phyloP scores from a whole-genome alignment of 2,888 invertebrate species.

The Eristalis pertinax region DNA sequence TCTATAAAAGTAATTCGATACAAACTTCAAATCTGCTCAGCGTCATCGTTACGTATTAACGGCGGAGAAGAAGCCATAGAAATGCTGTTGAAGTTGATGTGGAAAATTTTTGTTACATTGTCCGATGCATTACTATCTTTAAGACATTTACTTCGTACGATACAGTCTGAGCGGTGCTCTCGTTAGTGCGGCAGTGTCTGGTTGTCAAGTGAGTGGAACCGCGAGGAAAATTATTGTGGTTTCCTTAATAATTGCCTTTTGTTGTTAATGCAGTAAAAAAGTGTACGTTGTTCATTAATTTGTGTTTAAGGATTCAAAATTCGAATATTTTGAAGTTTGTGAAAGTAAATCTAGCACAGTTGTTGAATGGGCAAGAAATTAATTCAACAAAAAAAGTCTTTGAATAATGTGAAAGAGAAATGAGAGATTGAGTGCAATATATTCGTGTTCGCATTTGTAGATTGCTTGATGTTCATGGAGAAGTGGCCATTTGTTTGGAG shows the following conservation, averaged over 20 bases:
- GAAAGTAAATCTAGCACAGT: not conserved
- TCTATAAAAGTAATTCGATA: conserved; percentile 50
- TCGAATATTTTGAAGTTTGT: not conserved
- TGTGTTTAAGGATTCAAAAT: not conserved
- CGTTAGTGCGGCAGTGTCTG: not conserved
- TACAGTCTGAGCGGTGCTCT: conserved; percentile 14
- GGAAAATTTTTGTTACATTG: conserved; percentile 6
- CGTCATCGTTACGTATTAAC: conserved; percentile 30
- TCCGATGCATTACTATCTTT: conserved; percentile 31
- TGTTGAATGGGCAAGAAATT: too few relatives aligned
- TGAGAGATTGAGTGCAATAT: too few relatives aligned
- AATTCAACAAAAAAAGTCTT: not conserved
- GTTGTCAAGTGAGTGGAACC: conserved; percentile 5
- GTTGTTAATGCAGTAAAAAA: not conserved
- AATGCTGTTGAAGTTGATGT: conserved; percentile 41
- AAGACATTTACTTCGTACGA: conserved; percentile 44
- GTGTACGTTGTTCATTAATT: not conserved
- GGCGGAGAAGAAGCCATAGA: conserved; percentile 45
- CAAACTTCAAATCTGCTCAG: conserved; percentile 40
- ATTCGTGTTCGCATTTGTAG: too few relatives aligned
- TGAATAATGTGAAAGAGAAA: too few relatives aligned
- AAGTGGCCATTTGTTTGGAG: too few relatives aligned
- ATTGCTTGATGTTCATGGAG: too few relatives aligned
- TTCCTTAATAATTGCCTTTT: conserved; percentile 4
- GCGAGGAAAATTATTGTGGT: conserved; percentile 1